phyloP scores from a whole-genome alignment of 2,797 vertebrate species.

The Thunnus albacares region DNA sequence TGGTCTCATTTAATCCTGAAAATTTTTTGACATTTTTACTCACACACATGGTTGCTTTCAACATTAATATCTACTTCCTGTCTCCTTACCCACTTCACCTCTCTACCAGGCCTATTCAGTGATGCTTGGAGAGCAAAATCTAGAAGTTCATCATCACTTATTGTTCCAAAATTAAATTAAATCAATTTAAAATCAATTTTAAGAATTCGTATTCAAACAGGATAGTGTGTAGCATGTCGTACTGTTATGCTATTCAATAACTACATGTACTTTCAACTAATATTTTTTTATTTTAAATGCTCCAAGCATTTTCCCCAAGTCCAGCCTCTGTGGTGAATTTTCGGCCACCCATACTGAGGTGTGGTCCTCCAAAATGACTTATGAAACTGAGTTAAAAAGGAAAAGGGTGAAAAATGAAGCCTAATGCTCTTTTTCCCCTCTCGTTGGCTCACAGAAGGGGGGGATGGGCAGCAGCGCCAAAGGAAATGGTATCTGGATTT shows the following conservation, averaged over 20 bases:
- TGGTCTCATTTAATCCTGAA: constrained; percentile 16
- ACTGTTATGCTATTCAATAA: constrained; percentile 32
- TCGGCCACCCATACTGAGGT: constrained; percentile 37
- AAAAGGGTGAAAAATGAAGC: constrained; percentile 58
- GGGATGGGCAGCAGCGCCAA: constrained; percentile 23
- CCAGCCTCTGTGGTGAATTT: constrained; percentile 46
- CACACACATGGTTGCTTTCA: background rate
- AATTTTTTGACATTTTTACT: constrained; percentile 15
- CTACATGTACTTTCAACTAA: background rate
- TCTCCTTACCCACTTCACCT: background rate
- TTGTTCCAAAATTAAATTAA: background rate
- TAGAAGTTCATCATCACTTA: background rate
- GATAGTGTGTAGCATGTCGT: background rate
- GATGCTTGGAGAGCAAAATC: background rate
- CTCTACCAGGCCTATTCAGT: background rate
- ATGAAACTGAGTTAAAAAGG: constrained; percentile 44
- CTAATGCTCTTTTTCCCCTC: constrained; percentile 26
- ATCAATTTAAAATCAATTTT: background rate
- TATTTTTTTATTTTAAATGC: constrained; percentile 21
- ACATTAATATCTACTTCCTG: constrained; percentile 1
- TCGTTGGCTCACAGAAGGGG: background rate
- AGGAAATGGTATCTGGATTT: constrained; percentile 54
- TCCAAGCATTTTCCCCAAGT: constrained; percentile 13
- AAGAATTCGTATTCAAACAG: background rate
- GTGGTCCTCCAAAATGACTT: constrained; percentile 53